A percentile compares a stretch with the other conserved stretches of the same genome.
phyloP scores from a whole-genome alignment of 2,113 vertebrate genomes.

The Ochotona curzoniae region DNA sequence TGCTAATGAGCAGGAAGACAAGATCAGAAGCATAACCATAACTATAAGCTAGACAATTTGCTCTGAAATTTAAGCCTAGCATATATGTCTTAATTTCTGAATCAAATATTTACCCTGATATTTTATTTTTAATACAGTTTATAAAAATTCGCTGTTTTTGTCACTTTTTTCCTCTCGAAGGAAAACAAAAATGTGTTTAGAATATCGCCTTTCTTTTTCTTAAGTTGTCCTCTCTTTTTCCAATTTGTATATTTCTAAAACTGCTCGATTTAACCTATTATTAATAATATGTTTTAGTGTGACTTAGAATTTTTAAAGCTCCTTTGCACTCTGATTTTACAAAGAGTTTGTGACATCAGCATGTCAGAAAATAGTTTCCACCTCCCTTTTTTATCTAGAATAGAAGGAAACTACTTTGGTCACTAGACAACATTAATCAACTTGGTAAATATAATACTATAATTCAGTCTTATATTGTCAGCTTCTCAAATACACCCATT shows the following conservation, averaged over 20 bases:
- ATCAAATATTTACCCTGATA: too few relatives aligned
- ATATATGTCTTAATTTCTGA: too few relatives aligned
- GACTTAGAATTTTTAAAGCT: conserved; percentile 23
- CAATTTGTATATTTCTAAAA: conserved; percentile 18
- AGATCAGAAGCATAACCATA: too few relatives aligned
- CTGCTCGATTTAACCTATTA: not conserved
- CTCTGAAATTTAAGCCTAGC: too few relatives aligned
- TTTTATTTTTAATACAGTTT: not conserved
- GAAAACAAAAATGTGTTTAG: not conserved
- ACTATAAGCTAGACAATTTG: too few relatives aligned
- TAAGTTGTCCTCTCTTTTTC: not conserved
- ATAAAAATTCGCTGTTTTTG: not conserved
- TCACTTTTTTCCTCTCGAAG: not conserved
- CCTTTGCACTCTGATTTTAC: not conserved
- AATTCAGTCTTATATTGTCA: not conserved
- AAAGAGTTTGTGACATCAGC: not conserved
- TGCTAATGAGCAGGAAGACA: too few relatives aligned
- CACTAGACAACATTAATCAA: not conserved
- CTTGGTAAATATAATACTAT: not conserved
- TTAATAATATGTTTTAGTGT: not conserved
- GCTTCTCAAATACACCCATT: not conserved
- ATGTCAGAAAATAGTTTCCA: not conserved
- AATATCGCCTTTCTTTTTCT: not conserved
- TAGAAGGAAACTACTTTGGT: not conserved
- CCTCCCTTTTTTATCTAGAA: not conserved